Percentiles rank a stretch among this genome's conserved stretches.
phyloP scores from a whole-genome alignment of 2,113 vertebrate species.

The Ovis canadensis region DNA sequence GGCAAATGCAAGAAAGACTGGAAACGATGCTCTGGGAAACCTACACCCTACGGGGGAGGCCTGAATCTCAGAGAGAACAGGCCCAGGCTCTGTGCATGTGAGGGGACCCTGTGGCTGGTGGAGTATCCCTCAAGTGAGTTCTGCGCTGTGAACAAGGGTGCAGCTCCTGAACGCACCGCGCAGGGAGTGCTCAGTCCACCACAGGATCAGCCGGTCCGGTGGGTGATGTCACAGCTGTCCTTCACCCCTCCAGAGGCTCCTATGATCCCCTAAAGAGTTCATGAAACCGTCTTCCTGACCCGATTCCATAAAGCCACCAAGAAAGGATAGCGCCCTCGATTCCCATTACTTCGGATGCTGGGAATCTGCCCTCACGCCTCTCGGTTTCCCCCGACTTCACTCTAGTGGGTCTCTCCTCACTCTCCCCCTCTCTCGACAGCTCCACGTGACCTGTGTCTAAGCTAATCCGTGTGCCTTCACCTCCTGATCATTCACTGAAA shows the following conservation, averaged over 20 bases:
- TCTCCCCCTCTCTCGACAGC: no score
- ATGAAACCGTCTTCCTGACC: not conserved
- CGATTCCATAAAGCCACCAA: not conserved
- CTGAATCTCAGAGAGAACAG: not conserved
- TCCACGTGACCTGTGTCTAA: fast-evolving
- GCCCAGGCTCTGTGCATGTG: not conserved
- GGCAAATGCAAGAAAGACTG: not conserved
- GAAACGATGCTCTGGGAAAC: not conserved
- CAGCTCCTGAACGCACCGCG: slow-evolving; percentile 28
- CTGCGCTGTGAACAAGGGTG: slow-evolving; percentile 59
- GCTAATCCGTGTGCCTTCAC: not conserved
- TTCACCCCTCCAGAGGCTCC: not conserved
- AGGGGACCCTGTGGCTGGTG: slow-evolving; percentile 56
- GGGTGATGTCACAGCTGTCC: not conserved
- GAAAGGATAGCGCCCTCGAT: not conserved
- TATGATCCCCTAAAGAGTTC: no score
- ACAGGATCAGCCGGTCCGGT: not conserved
- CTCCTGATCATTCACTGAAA: no score
- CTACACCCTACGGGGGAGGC: not conserved
- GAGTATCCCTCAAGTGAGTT: slow-evolving; percentile 63
- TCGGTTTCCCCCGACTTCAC: not conserved
- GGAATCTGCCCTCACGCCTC: not conserved
- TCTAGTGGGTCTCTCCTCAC: not conserved
- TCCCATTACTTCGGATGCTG: not conserved
- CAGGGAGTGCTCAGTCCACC: slow-evolving; percentile 32